Evolutionary conservation across 2,113 vertebrate genomes (phyloP).

Genomic region (Mormoops blainvillei): DNA sequence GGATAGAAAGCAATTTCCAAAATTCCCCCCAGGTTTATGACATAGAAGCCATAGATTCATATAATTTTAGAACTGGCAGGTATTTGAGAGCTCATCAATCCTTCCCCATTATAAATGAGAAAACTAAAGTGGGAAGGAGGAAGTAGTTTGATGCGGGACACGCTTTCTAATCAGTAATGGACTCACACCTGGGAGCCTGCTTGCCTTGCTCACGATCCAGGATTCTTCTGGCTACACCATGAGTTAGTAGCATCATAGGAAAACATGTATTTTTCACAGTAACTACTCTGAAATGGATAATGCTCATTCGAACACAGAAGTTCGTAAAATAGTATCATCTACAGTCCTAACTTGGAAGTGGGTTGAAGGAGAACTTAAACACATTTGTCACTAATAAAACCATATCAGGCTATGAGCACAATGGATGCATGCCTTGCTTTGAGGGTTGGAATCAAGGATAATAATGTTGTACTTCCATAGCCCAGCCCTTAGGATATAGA

Average conservation of each 20-base stretch:
- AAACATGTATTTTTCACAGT: neutral
- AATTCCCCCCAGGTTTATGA: neutral
- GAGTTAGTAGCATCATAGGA: neutral
- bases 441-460: neutral
- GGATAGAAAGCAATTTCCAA: neutral
- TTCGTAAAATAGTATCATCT: neutral
- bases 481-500: neutral
- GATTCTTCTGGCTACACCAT: neutral
- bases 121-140: neutral
- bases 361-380: neutral
- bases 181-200: neutral
- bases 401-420: neutral
- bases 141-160: neutral
- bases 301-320: neutral
- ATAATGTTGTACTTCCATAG: neutral
- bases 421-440: neutral
- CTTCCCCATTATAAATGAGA: neutral
- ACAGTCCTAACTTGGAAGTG: neutral
- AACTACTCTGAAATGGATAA: neutral
- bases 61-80: neutral
- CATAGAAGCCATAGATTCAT: neutral
- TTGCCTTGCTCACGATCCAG: neutral
- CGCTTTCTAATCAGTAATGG: neutral
- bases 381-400: neutral
- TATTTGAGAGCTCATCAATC: neutral